Percentiles rank a stretch among this genome's conserved stretches.
These are phyloP conservation scores for Melinaea menophilus DNA, from an alignment of 2,888 invertebrate genomes.

Conservation along the genomic window DNA sequence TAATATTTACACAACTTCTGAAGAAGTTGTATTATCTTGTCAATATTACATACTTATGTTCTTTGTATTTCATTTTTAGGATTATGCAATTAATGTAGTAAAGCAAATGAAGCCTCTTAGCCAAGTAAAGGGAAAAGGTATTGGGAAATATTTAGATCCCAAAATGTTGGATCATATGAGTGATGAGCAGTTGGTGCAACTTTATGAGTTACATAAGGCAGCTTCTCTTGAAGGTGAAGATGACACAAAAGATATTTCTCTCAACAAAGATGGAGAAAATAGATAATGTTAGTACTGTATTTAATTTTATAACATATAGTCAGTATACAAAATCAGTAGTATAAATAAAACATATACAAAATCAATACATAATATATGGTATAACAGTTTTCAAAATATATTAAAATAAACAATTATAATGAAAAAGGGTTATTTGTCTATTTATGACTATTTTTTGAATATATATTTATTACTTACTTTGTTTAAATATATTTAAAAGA, in stretches of 20 bases:
- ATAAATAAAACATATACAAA: no score
- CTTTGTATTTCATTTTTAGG: slow-evolving; percentile 68
- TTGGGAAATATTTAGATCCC: slow-evolving; percentile 82
- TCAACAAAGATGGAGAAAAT: slow-evolving; percentile 16
- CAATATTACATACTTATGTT: slow-evolving; percentile 1
- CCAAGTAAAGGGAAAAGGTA: slow-evolving; percentile 72
- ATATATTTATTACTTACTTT: no score
- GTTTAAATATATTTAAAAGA: no score
- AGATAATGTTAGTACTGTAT: slow-evolving; percentile 9
- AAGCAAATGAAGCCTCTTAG: slow-evolving; percentile 84
- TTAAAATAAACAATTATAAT: no score
- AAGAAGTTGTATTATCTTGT: background rate
- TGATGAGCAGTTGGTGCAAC: slow-evolving; percentile 90
- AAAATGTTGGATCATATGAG: slow-evolving; percentile 83
- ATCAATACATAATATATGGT: no score
- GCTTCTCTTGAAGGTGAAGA: slow-evolving; percentile 45
- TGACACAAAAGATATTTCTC: slow-evolving; percentile 9
- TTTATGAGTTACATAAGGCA: slow-evolving; percentile 89
- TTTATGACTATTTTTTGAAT: no score
- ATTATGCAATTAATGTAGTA: slow-evolving; percentile 85
- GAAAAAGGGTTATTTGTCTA: no score
- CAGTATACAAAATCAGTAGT: background rate
- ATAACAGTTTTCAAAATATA: no score
- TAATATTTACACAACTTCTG: slow-evolving; percentile 21
- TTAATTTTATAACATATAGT: background rate